Conservation (phyloP, 1,140 invertebrate genomes). For the Andricus grossulariae region DNA sequence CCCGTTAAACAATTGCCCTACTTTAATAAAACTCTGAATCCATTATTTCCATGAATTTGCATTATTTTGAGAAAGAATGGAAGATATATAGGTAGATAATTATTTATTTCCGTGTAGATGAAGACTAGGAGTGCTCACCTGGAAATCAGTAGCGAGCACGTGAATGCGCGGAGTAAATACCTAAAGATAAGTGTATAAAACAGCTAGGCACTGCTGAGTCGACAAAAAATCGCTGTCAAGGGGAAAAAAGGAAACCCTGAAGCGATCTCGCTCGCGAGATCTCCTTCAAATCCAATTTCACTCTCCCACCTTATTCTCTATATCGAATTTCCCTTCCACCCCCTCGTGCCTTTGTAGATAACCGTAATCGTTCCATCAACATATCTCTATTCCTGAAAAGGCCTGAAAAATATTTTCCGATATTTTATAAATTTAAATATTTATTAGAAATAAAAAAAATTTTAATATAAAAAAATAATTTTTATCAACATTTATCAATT, state of each 20-base stretch:
- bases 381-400: background rate
- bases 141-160: background rate
- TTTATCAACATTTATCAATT: too few relatives aligned
- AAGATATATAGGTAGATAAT: background rate
- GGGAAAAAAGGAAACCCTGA: constrained; percentile 36
- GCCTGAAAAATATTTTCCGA: background rate
- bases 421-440: background rate
- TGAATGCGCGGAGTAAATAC: background rate
- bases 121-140: background rate
- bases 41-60: too few relatives aligned
- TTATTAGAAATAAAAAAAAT: too few relatives aligned
- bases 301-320: constrained; percentile 19
- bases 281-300: constrained; percentile 43
- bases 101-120: background rate
- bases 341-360: background rate
- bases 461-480: too few relatives aligned
- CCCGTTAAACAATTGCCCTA: too few relatives aligned
- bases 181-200: constrained; percentile 16
- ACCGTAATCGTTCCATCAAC: background rate
- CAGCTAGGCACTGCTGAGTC: constrained; percentile 6
- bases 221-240: constrained; percentile 40
- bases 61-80: too few relatives aligned
- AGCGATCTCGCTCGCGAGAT: constrained; percentile 28
- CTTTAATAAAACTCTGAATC: too few relatives aligned
- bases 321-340: constrained; percentile 27